Evolutionary conservation across 2,113 vertebrate genomes (phyloP).

Genomic region (Nycticorax nycticorax): DNA sequence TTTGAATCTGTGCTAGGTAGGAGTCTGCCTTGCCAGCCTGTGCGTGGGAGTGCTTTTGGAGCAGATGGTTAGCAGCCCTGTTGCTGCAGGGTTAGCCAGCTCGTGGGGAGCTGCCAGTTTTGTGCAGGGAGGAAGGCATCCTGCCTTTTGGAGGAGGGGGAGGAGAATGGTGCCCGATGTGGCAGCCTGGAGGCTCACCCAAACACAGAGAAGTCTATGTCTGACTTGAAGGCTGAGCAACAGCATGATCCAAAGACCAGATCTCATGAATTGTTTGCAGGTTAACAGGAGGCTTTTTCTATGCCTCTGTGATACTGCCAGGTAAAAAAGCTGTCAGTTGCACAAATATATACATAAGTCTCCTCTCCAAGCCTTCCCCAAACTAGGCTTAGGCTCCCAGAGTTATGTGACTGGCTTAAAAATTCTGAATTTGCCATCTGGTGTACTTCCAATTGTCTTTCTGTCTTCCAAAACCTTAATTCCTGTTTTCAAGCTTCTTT

Average conservation of each 20-base stretch:
- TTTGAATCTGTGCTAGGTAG: rapidly evolving
- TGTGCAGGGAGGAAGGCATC: neutral
- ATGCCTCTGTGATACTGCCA: neutral
- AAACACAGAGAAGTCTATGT: rapidly evolving
- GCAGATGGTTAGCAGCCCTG: neutral
- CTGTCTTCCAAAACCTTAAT: neutral
- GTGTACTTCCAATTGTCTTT: neutral
- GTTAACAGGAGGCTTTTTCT: neutral
- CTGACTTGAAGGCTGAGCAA: neutral
- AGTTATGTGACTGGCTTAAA: neutral
- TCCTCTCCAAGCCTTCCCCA: neutral
- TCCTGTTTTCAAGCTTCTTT: neutral
- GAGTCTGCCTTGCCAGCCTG: neutral
- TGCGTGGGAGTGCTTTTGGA: neutral
- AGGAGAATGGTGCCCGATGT: rapidly evolving
- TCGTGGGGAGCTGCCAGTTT: neutral
- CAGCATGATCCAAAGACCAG: neutral
- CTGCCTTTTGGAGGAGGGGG: neutral
- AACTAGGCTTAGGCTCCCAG: neutral
- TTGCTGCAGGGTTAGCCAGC: neutral
- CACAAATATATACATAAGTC: neutral
- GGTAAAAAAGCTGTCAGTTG: neutral
- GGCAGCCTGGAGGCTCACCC: neutral
- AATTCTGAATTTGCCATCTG: neutral
- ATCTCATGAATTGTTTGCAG: neutral